phyloP scores from a whole-genome alignment of 2,888 invertebrate genomes.

The Tetramorium bicarinatum region DNA sequence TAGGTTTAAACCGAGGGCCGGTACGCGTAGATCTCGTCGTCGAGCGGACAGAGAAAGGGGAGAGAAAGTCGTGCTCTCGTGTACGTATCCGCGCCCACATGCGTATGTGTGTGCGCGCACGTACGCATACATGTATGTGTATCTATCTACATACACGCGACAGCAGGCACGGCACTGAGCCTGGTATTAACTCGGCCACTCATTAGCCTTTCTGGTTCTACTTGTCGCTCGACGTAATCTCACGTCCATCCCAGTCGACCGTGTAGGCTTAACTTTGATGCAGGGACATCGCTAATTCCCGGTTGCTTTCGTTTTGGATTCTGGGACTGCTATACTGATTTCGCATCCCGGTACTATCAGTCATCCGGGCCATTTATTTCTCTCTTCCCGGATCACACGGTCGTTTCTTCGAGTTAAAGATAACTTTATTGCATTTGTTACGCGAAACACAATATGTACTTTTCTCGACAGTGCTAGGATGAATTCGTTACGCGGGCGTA shows the following conservation, averaged over 20 bases:
- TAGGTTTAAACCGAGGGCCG: slow-evolving; percentile 75
- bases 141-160: slow-evolving; percentile 27
- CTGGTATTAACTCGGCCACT: slow-evolving; percentile 80
- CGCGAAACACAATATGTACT: neutral
- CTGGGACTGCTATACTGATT: slow-evolving; percentile 48
- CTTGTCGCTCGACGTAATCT: slow-evolving; percentile 81
- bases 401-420: slow-evolving; percentile 38
- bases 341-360: slow-evolving; percentile 48
- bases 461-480: slow-evolving; percentile 12
- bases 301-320: slow-evolving; percentile 56
- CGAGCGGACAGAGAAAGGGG: slow-evolving; percentile 52
- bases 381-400: slow-evolving; percentile 19
- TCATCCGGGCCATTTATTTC: slow-evolving; percentile 46
- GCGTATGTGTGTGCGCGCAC: neutral
- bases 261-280: slow-evolving; percentile 74
- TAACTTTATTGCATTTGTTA: slow-evolving; percentile 43
- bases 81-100: slow-evolving; percentile 2
- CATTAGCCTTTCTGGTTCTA: slow-evolving; percentile 81
- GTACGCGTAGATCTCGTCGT: slow-evolving; percentile 70
- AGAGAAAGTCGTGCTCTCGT: slow-evolving; percentile 59
- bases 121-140: neutral
- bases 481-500: slow-evolving; percentile 20
- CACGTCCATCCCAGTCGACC: slow-evolving; percentile 71
- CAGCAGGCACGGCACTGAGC: slow-evolving; percentile 63
- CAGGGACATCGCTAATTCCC: slow-evolving; percentile 69